Conservation (phyloP, 2,113 vertebrate species). For the Myxocyprinus asiaticus region DNA sequence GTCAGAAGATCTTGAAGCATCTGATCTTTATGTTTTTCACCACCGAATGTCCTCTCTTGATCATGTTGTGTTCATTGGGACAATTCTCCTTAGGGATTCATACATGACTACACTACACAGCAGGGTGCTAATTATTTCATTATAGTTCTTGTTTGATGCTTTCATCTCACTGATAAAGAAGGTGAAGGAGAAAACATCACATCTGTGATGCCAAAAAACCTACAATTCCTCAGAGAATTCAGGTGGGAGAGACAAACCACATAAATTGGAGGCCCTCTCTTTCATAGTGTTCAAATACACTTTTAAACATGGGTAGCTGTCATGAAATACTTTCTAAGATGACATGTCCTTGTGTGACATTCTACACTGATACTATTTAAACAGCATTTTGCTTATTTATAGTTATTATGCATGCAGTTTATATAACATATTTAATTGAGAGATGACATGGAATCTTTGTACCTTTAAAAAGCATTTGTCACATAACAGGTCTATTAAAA, state of each 20-base stretch:
- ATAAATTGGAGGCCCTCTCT: neutral
- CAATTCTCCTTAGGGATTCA: neutral
- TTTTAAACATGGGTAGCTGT: no score
- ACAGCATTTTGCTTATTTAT: no score
- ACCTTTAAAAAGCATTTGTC: no score
- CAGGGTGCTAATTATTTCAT: slow-evolving; percentile 18
- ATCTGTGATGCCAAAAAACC: slow-evolving; percentile 84
- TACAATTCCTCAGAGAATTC: slow-evolving; percentile 73
- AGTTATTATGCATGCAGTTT: no score
- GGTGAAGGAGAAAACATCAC: slow-evolving; percentile 73
- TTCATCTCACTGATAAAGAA: slow-evolving; percentile 90
- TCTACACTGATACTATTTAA: no score
- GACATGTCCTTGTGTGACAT: no score
- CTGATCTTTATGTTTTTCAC: slow-evolving; percentile 20
- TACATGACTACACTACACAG: neutral
- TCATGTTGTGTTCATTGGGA: no score
- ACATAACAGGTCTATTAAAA: no score
- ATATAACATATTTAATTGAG: no score
- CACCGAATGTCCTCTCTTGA: slow-evolving; percentile 26
- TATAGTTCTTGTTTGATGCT: slow-evolving; percentile 91
- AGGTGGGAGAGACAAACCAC: slow-evolving; percentile 71
- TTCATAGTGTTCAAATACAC: no score
- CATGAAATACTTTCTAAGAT: no score
- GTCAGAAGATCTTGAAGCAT: slow-evolving; percentile 14
- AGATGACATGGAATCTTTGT: no score